Evolutionary conservation across 64 coral and sea anemone species (phyloP).

Genomic region (Platygyra sinensis): DNA sequence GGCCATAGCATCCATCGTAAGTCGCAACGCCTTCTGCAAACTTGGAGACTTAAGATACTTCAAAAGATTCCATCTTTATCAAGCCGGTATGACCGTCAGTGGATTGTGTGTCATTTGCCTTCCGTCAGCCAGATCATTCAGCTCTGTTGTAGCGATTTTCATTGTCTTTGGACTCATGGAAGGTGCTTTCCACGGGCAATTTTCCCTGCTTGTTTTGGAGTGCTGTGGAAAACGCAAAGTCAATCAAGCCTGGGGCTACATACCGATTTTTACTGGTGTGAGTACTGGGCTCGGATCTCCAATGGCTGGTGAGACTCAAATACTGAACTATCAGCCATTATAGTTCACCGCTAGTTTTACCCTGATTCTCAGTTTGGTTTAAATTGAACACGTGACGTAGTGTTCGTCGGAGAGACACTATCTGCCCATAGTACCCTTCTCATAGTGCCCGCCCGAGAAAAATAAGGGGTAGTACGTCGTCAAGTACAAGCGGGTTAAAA

Average conservation of each 20-base stretch:
- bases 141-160: not conserved
- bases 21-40: slow-evolving; percentile 41
- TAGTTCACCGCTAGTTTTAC: not conserved
- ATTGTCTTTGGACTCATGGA: slow-evolving; percentile 39
- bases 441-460: no score
- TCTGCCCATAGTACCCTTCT: no score
- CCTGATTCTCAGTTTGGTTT: not conserved
- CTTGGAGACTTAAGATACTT: slow-evolving; percentile 29
- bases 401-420: no score
- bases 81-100: slow-evolving; percentile 6
- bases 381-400: not conserved
- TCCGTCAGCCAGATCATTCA: slow-evolving; percentile 15
- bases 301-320: slow-evolving; percentile 53
- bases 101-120: slow-evolving; percentile 33
- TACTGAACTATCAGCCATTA: no score
- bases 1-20: slow-evolving; percentile 37
- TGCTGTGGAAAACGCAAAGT: slow-evolving; percentile 13
- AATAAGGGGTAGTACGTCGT: no score
- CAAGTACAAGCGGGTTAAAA: no score
- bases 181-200: slow-evolving; percentile 23
- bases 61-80: slow-evolving; percentile 57
- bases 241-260: slow-evolving; percentile 30
- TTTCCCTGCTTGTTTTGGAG: slow-evolving; percentile 1
- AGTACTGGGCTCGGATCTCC: slow-evolving; percentile 8
- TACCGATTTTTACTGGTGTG: not conserved